These are phyloP conservation scores for Synergus laeviventris DNA, from an alignment of 2,888 invertebrate species.

Conservation along the genomic window DNA sequence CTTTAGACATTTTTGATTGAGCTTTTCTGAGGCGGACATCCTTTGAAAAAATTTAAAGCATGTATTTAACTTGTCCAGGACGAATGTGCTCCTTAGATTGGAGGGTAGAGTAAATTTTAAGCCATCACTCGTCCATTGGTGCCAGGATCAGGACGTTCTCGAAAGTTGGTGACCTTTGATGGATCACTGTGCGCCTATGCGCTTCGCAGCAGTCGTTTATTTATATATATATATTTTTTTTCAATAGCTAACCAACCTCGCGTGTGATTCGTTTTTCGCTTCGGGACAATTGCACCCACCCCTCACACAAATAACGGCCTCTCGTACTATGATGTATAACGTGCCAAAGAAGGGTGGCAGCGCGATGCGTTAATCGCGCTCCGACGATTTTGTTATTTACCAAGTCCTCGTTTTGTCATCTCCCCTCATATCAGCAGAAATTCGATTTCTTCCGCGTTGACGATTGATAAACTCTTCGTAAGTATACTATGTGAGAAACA, in stretches of 20 bases:
- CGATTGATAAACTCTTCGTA: slow-evolving; percentile 47
- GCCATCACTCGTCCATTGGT: slow-evolving; percentile 8
- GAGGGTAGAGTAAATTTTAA: neutral
- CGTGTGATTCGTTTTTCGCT: slow-evolving; percentile 40
- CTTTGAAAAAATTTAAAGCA: too few species aligned
- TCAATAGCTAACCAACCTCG: slow-evolving; percentile 31
- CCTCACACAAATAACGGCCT: slow-evolving; percentile 38
- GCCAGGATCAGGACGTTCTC: neutral
- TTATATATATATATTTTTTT: slow-evolving; percentile 39
- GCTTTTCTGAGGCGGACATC: too few species aligned
- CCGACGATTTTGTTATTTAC: slow-evolving; percentile 42
- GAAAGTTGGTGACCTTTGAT: slow-evolving; percentile 16
- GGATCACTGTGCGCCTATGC: neutral
- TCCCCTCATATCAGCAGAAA: slow-evolving; percentile 40
- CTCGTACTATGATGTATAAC: slow-evolving; percentile 42
- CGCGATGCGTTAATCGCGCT: slow-evolving; percentile 38
- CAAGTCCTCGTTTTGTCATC: slow-evolving; percentile 36
- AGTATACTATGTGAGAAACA: slow-evolving; percentile 43
- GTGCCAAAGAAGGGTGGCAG: slow-evolving; percentile 34
- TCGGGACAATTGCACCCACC: slow-evolving; percentile 40
- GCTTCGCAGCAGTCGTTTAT: slow-evolving; percentile 12
- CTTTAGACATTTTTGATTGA: too few species aligned
- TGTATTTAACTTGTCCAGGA: too few species aligned
- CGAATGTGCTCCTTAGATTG: neutral
- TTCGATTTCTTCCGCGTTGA: slow-evolving; percentile 43